phyloP scores from a whole-genome alignment of 2,113 vertebrate genomes.

The Cryptoleucopteryx plumbea region DNA sequence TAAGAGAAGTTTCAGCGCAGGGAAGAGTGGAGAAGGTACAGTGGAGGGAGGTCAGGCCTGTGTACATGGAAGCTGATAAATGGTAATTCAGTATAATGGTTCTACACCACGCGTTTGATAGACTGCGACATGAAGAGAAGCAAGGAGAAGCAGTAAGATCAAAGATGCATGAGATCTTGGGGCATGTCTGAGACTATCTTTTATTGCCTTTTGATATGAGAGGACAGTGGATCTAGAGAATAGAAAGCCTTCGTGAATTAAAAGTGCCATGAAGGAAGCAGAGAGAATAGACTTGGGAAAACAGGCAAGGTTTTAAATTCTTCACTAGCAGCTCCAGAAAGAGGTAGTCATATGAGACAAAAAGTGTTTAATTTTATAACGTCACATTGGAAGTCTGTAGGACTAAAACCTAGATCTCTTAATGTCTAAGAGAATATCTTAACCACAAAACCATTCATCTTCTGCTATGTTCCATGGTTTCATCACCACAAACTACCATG shows the following conservation, averaged over 20 bases:
- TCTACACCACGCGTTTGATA: background rate
- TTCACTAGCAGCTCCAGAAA: background rate
- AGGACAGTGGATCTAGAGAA: background rate
- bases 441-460: conserved; percentile 16
- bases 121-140: background rate
- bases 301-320: background rate
- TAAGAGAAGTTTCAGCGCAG: background rate
- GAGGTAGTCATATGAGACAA: background rate
- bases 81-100: background rate
- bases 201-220: background rate
- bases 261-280: background rate
- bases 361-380: background rate
- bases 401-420: background rate
- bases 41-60: background rate
- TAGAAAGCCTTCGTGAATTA: background rate
- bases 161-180: background rate
- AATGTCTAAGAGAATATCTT: background rate
- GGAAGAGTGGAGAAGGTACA: background rate
- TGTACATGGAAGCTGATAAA: background rate
- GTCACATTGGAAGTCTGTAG: background rate
- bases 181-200: background rate
- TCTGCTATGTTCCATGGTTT: background rate
- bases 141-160: background rate
- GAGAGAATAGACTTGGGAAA: background rate
- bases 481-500: conserved; percentile 37